Conservation (phyloP, 2,113 vertebrate species). For the Pristiophorus japonicus region DNA sequence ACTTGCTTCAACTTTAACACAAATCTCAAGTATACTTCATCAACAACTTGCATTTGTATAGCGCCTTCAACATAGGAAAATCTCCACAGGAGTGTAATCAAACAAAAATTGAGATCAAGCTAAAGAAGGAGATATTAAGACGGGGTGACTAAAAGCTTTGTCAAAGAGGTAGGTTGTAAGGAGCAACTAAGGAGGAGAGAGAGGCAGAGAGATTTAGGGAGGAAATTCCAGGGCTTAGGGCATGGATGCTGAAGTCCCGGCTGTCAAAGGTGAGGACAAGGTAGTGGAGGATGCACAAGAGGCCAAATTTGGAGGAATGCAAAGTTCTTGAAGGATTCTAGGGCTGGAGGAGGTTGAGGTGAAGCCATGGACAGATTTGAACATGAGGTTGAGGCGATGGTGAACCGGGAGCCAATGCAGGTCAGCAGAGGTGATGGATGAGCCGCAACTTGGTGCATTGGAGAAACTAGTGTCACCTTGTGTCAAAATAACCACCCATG, state of each 20-base stretch:
- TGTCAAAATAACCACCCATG: background rate
- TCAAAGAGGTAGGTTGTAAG: background rate
- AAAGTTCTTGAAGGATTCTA: background rate
- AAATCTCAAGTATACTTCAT: background rate
- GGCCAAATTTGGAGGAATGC: background rate
- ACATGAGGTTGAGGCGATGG: background rate
- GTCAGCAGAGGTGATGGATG: background rate
- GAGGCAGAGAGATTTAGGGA: background rate
- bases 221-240: background rate
- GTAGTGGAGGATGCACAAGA: background rate
- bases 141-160: background rate
- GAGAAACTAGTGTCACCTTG: background rate
- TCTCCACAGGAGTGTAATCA: background rate
- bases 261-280: background rate
- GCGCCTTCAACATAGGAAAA: background rate
- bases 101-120: background rate
- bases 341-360: background rate
- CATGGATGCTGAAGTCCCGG: background rate
- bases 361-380: no score
- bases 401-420: background rate
- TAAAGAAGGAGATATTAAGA: background rate
- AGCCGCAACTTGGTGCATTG: background rate
- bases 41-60: background rate
- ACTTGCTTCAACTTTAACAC: background rate
- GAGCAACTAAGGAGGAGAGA: background rate